Percentiles rank a stretch among this genome's conserved stretches.
Conservation (phyloP, 2,113 vertebrate genomes). For the Puffinus mauretanicus region DNA sequence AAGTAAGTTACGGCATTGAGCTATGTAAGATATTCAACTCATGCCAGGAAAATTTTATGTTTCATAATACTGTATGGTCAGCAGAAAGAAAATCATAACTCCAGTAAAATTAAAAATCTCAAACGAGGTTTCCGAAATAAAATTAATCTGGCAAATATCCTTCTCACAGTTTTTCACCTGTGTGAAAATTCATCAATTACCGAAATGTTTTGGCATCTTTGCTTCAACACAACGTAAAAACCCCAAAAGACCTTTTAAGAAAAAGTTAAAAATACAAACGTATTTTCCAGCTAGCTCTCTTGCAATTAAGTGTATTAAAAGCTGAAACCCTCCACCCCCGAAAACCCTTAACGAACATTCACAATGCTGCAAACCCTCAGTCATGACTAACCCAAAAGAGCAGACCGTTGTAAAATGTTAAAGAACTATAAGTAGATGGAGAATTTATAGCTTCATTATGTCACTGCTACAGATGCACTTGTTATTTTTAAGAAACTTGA, state of each 20-base stretch:
- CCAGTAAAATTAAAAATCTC: background rate
- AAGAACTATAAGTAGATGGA: conserved; percentile 5
- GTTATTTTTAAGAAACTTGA: conserved; percentile 63
- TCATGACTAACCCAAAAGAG: conserved; percentile 32
- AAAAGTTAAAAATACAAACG: background rate
- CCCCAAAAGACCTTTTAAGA: background rate
- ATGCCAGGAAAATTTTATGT: background rate
- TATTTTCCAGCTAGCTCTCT: background rate
- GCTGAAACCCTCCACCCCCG: background rate
- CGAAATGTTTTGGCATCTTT: background rate
- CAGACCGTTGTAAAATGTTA: conserved; percentile 47
- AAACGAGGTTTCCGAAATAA: background rate
- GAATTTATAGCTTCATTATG: conserved; percentile 55
- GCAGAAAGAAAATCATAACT: background rate
- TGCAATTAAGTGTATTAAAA: background rate
- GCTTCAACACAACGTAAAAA: background rate
- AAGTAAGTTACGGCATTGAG: background rate
- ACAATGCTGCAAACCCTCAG: background rate
- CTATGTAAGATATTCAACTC: background rate
- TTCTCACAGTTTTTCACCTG: background rate
- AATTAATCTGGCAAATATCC: background rate
- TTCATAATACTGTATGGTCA: background rate
- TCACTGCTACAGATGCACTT: conserved; percentile 20
- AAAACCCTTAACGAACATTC: background rate
- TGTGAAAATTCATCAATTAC: background rate